These are phyloP conservation scores for Cydia splendana DNA, from an alignment of 1,140 invertebrate species.

Conservation along the genomic window DNA sequence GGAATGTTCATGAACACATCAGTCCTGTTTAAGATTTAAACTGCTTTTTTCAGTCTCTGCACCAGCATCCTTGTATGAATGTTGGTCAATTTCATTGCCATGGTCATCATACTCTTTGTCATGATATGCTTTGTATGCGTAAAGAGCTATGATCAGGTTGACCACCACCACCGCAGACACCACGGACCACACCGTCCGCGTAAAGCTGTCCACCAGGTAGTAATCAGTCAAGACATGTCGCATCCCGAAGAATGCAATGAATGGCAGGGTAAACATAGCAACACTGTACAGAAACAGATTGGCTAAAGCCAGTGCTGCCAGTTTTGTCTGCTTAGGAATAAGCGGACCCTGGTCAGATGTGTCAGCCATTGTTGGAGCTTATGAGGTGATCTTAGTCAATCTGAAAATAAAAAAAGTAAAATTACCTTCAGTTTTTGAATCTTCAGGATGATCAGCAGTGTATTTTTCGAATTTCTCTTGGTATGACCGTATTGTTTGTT, in stretches of 20 bases:
- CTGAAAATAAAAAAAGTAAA: constrained; percentile 71
- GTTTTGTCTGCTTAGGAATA: constrained; percentile 73
- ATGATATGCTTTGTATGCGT: constrained; percentile 88
- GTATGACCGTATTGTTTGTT: constrained; percentile 84
- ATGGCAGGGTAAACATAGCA: constrained; percentile 91
- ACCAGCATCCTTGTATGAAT: constrained; percentile 49
- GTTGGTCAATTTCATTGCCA: constrained; percentile 79
- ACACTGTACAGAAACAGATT: constrained; percentile 88
- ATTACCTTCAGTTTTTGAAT: constrained; percentile 72
- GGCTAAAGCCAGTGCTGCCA: constrained; percentile 79
- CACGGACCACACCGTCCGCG: constrained; percentile 87
- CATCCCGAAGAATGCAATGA: constrained; percentile 86
- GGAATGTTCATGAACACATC: constrained; percentile 56
- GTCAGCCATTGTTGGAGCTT: constrained; percentile 65
- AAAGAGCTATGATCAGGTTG: constrained; percentile 88
- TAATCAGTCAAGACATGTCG: constrained; percentile 82
- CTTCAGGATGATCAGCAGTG: constrained; percentile 54
- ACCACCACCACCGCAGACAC: constrained; percentile 87
- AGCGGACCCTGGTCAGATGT: constrained; percentile 58
- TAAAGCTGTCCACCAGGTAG: constrained; percentile 81
- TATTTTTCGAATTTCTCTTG: constrained; percentile 78
- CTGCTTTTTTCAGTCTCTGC: constrained; percentile 51
- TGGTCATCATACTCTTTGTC: constrained; percentile 84
- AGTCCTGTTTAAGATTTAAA: constrained; percentile 74
- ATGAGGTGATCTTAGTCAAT: constrained; percentile 50